Conservation (phyloP, 1,140 invertebrate genomes). For the Chironomus striatipennis region DNA sequence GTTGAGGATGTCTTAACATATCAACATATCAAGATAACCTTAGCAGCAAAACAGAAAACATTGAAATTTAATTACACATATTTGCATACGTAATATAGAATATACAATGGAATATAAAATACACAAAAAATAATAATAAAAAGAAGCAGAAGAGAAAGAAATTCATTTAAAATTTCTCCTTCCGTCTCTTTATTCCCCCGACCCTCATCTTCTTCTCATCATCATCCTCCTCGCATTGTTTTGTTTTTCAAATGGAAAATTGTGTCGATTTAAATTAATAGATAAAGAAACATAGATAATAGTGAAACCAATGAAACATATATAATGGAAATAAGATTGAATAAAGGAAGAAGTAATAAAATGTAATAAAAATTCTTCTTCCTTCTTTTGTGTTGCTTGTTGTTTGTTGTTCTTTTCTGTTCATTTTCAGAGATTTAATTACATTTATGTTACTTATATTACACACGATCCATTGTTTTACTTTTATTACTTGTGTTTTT, state of each 20-base stretch:
- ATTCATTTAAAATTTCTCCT: not conserved
- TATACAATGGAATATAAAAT: no score
- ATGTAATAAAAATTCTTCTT: not conserved
- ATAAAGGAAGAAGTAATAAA: not conserved
- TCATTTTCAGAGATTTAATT: not conserved
- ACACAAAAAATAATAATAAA: not conserved
- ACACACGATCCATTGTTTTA: not conserved
- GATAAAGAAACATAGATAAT: constrained; percentile 14
- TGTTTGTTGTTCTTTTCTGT: no score
- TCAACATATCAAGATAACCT: not conserved
- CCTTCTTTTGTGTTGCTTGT: not conserved
- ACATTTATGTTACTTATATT: not conserved
- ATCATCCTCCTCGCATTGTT: not conserved
- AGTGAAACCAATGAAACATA: constrained; percentile 7
- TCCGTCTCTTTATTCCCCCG: no score
- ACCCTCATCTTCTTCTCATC: not conserved
- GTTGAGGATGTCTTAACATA: not conserved
- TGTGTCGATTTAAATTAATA: constrained; percentile 14
- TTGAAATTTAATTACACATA: constrained; percentile 15
- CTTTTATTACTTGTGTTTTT: constrained; percentile 5
- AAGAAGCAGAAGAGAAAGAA: not conserved
- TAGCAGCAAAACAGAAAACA: constrained; percentile 1
- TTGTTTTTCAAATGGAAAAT: not conserved
- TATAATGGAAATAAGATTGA: not conserved
- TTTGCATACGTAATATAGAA: not conserved